phyloP scores from a whole-genome alignment of 2,113 vertebrate species.

The Circaetus gallicus region DNA sequence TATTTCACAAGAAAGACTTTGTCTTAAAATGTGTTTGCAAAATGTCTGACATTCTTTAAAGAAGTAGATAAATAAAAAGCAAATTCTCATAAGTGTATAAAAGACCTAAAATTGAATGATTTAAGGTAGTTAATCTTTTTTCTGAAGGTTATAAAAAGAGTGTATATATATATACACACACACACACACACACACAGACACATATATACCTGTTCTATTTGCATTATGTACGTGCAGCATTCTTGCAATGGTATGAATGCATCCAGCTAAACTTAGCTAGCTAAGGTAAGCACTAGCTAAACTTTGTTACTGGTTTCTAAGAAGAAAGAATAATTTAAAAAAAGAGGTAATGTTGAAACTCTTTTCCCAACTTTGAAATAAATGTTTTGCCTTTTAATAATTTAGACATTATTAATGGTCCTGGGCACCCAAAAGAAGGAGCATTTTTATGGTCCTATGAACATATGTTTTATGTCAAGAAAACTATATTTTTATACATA shows the following conservation, averaged over 20 bases:
- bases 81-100: neutral
- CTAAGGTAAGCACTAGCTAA: neutral
- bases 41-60: neutral
- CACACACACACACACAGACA: neutral
- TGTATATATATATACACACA: neutral
- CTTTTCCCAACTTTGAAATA: neutral
- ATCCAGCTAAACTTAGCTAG: neutral
- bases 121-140: neutral
- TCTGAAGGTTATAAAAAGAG: neutral
- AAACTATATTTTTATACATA: slow-evolving; percentile 49
- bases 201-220: neutral
- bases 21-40: neutral
- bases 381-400: neutral
- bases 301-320: neutral
- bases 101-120: neutral
- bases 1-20: neutral
- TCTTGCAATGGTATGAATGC: neutral
- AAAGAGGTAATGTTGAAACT: neutral
- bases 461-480: slow-evolving; percentile 25
- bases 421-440: slow-evolving; percentile 6
- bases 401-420: neutral
- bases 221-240: neutral
- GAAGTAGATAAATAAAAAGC: neutral
- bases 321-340: neutral
- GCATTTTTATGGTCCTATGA: slow-evolving; percentile 13